Evolutionary conservation across 2,888 invertebrate species (phyloP).

Genomic region (Caradrina clavipalpis): DNA sequence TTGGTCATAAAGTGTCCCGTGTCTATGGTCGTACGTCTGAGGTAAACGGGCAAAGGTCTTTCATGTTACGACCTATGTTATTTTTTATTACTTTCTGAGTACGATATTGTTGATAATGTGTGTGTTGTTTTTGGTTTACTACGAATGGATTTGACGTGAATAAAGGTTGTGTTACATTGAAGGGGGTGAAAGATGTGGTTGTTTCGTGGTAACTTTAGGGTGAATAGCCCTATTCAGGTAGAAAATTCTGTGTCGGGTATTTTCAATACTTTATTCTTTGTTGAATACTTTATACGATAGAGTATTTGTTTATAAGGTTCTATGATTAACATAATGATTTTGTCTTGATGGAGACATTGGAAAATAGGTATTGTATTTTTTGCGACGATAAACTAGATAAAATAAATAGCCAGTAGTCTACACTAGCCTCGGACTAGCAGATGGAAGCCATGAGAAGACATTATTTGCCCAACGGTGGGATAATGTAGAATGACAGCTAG

Average conservation of each 20-base stretch:
- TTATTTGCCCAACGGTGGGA: no score
- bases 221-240: neutral
- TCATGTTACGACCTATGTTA: constrained; percentile 51
- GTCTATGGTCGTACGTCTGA: constrained; percentile 60
- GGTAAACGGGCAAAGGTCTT: constrained; percentile 60
- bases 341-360: neutral
- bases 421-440: no score
- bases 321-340: neutral
- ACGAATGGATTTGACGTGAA: constrained; percentile 37
- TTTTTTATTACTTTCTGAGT: constrained; percentile 58
- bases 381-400: no score
- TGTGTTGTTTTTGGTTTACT: constrained; percentile 47
- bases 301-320: no score
- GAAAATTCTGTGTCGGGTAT: neutral
- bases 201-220: neutral
- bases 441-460: no score
- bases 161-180: constrained; percentile 36
- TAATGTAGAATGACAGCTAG: no score
- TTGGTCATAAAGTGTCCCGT: constrained; percentile 74
- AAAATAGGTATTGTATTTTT: no score
- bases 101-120: constrained; percentile 49
- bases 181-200: constrained; percentile 15
- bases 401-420: no score
- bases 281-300: neutral
- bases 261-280: neutral